Conservation (phyloP, 2,797 vertebrate genomes). For the Hypotaenidia okinawae region DNA sequence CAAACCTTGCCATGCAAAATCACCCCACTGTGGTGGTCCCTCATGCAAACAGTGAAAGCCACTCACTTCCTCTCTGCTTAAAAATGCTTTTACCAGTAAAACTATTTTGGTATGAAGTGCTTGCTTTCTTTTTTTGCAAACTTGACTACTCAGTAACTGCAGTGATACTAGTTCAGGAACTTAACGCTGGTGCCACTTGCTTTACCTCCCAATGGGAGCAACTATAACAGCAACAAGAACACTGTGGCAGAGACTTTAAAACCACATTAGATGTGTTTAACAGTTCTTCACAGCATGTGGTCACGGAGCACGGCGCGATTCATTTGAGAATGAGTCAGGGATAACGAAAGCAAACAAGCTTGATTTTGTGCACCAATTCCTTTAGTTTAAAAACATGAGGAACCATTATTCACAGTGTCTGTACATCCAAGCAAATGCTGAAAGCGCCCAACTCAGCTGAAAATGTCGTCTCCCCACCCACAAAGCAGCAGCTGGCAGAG, state of each 20-base stretch:
- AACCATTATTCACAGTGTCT: background rate
- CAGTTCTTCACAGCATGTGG: rapidly evolving
- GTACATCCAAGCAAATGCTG: background rate
- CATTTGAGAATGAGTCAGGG: background rate
- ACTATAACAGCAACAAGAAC: background rate
- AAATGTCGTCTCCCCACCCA: rapidly evolving
- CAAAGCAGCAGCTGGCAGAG: background rate
- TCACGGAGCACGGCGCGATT: background rate
- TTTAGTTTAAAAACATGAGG: background rate
- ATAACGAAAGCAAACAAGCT: background rate
- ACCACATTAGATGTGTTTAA: background rate
- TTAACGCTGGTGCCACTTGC: background rate
- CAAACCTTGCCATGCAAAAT: too few species aligned
- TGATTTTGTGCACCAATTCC: background rate
- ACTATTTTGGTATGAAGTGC: background rate
- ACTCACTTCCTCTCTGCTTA: background rate
- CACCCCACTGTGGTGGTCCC: background rate
- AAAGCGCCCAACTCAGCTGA: background rate
- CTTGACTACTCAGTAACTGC: background rate
- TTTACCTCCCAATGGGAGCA: background rate
- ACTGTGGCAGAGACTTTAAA: background rate
- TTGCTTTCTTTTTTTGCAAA: background rate
- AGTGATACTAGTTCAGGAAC: background rate
- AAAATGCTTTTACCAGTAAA: background rate
- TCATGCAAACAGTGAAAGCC: background rate